Evolutionary conservation across 2,113 vertebrate genomes (phyloP), one percentile per base, ranked within the genome.

Genomic region (Patagioenas fasciata): DNA sequence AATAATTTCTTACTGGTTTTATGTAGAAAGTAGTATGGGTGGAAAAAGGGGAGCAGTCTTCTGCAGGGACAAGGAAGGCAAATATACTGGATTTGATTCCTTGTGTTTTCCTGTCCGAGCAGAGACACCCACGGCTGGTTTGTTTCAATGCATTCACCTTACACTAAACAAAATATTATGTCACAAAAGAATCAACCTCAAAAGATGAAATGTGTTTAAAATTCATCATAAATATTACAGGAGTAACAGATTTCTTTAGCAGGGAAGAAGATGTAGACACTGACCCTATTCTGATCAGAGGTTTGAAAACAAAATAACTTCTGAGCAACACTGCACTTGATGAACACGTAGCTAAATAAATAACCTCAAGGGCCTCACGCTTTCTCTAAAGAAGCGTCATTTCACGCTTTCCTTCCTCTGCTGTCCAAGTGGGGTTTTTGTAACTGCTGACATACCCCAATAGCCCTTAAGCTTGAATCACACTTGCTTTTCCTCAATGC

Each of bases 391-490:
- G 65, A 88, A 84, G 74, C 0, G 0, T 34, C 26, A 79, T 77
- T 95, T 94, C n/a, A n/a, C 69, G 80, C 47, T 65, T 7, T 60
- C 28, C 34, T 38, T 57, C 61, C 50, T 83, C 26, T 21, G 28
- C 53, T 92, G 85, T 94, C 85, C 70, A 85, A n/a, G 4, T 31
- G 57, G 36, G 40, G 13, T n/a, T 92, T 92, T 86, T 0, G 0
- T 75, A 84, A 61, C 53, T 72, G 61, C 61, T 96, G 81, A 91
- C 53, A 62, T 44, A 36, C 44, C 40, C 69, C 89, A 60, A 72
- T 6, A 79, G 70, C 93, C 86, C 47, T 64, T 21, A 95, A 95
- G 91, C 91, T 19, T 69, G 77, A 75, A 92, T 94, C 83, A 86
- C 83, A 75, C 57, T 93, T 79, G 36, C 40, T 92, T 89, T 84